These are phyloP conservation scores for Pangasianodon gigas DNA, from an alignment of 2,113 vertebrate species.

Conservation along the genomic window DNA sequence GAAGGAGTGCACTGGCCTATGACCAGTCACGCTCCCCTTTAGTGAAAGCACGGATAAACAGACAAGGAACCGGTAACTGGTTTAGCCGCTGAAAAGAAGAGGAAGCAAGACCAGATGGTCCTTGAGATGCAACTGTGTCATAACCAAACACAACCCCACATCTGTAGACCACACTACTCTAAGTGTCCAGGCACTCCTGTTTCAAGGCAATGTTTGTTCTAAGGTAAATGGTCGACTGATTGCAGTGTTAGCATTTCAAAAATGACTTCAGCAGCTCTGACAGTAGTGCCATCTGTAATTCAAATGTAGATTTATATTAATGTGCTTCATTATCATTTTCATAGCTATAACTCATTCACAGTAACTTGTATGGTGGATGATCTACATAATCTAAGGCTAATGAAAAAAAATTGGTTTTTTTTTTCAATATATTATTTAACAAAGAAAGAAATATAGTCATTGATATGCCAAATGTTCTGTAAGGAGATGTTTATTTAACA, in stretches of 20 bases:
- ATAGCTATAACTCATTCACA: neutral
- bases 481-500: neutral
- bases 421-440: neutral
- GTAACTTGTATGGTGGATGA: neutral
- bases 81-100: conserved; percentile 24
- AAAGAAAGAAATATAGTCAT: neutral
- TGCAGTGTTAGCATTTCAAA: neutral
- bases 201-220: conserved; percentile 59
- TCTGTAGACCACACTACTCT: conserved; percentile 24
- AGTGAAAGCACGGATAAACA: conserved; percentile 66
- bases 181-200: conserved; percentile 27
- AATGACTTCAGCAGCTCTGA: neutral
- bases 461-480: neutral
- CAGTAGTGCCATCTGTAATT: neutral
- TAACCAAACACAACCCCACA: conserved; percentile 28
- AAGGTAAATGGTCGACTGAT: conserved; percentile 42
- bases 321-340: neutral
- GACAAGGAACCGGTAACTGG: conserved; percentile 41
- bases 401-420: neutral
- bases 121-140: conserved; percentile 60
- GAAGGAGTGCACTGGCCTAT: conserved; percentile 53
- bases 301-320: neutral
- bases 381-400: neutral
- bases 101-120: conserved; percentile 43
- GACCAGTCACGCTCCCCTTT: conserved; percentile 48